These are phyloP conservation scores for Champsocephalus gunnari DNA, from an alignment of 2,797 vertebrate genomes.

Conservation along the genomic window DNA sequence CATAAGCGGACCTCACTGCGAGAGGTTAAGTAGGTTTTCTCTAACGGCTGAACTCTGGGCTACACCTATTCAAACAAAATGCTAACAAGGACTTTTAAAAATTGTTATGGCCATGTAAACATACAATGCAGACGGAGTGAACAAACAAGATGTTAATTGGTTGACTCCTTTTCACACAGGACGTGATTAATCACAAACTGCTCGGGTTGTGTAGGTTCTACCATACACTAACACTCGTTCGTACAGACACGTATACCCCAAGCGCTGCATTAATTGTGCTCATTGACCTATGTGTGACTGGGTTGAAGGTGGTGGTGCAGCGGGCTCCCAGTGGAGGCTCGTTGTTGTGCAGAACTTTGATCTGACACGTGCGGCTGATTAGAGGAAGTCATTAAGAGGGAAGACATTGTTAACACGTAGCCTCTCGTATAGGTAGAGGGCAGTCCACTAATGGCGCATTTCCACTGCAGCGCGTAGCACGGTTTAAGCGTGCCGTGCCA, in stretches of 20 bases:
- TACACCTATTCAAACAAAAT: constrained; percentile 46
- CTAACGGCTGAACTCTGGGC: constrained; percentile 44
- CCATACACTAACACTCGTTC: neutral
- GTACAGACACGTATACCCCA: constrained; percentile 21
- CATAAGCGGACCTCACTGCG: constrained; percentile 53
- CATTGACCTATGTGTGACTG: constrained; percentile 65
- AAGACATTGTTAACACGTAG: constrained; percentile 67
- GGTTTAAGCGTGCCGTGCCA: no score
- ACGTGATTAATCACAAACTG: constrained; percentile 33
- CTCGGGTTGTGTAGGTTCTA: constrained; percentile 1
- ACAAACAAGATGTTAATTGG: constrained; percentile 34
- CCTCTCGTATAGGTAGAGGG: constrained; percentile 52
- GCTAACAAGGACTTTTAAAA: constrained; percentile 31
- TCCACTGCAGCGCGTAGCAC: no score
- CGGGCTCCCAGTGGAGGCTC: constrained; percentile 51
- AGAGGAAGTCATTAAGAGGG: constrained; percentile 70
- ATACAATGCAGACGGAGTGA: constrained; percentile 1
- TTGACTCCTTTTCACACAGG: constrained; percentile 16
- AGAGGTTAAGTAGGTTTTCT: constrained; percentile 74
- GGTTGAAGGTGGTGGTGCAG: constrained; percentile 69
- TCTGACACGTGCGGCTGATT: constrained; percentile 78
- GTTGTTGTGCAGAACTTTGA: constrained; percentile 67
- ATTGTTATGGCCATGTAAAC: constrained; percentile 32
- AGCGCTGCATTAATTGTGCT: constrained; percentile 49
- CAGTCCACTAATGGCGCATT: constrained; percentile 1